Evolutionary conservation across 2,113 vertebrate species (phyloP).

Genomic region (Phrynosoma platyrhinos): DNA sequence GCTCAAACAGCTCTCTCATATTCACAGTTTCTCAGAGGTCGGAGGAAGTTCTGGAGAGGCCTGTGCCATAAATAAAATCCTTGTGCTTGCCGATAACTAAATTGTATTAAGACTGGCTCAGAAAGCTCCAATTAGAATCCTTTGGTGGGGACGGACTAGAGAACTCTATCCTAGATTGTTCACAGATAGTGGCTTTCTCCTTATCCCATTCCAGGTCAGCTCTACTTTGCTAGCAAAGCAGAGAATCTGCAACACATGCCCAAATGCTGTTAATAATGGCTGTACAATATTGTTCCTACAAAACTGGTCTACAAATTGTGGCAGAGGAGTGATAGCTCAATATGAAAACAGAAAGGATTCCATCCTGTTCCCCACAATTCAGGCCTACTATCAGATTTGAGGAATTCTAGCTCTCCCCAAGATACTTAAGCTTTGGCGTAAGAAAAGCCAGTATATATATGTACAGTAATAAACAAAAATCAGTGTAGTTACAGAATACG

Average conservation of each 20-base stretch:
- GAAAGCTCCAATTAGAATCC: slow-evolving; percentile 73
- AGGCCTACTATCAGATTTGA: background rate
- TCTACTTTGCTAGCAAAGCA: slow-evolving; percentile 39
- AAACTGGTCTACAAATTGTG: slow-evolving; percentile 25
- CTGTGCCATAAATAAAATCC: slow-evolving; percentile 76
- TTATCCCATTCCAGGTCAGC: slow-evolving; percentile 23
- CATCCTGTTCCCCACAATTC: background rate
- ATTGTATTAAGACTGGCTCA: slow-evolving; percentile 70
- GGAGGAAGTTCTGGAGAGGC: slow-evolving; percentile 74
- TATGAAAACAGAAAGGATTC: slow-evolving; percentile 11
- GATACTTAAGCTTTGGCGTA: background rate
- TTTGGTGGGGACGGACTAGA: slow-evolving; percentile 44
- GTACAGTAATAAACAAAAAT: background rate
- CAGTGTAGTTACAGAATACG: background rate
- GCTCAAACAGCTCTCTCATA: slow-evolving; percentile 63
- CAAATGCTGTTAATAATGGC: background rate
- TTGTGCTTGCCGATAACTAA: slow-evolving; percentile 69
- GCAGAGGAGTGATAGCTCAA: background rate
- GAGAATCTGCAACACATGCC: slow-evolving; percentile 28
- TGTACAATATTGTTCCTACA: background rate
- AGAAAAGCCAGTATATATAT: background rate
- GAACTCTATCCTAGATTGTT: slow-evolving; percentile 49
- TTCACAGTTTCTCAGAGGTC: slow-evolving; percentile 73
- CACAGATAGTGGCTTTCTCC: slow-evolving; percentile 42
- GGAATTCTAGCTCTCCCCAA: background rate